Base-by-base conservation (phyloP, 1,140 invertebrate species). In the Drosophila azteca region DNA sequence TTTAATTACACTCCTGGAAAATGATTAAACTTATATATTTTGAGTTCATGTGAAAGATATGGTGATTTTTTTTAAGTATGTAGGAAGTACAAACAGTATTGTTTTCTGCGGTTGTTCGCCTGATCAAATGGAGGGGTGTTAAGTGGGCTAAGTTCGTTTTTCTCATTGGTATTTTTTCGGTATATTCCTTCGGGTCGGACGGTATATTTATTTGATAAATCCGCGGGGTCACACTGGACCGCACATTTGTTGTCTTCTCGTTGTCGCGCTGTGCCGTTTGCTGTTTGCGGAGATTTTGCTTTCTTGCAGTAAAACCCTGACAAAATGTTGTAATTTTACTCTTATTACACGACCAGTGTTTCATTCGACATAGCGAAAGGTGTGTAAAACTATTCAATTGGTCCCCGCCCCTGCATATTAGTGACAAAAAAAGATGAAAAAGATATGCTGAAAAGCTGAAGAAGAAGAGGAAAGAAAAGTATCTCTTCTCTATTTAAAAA, bases 401-500 rank as follows among this genome's bases (percentile, higher is more conserved):
- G 4, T 11, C 35, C 35, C 35, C 11, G 35, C 35, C 11, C 35
- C 50, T 52, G 65, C 55, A 44, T 66, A 82, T 81, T 74, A 64
- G 75, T 76, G 78, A 58, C 64, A 65, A 67, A 63, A 60, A 63
- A 13, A 5, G 11, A 85, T 71, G 76, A 79, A 79, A 77, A 74
- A 85, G 69, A 85, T 88, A 87, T 87, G 82, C 74, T 75, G 74
- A 85, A 85, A 77, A 62, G 68, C 73, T 58, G 68, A 58, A 50
- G 72, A 54, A 77, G 72, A 63, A 63, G 65, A 74, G 68, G 71
- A 69, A 58, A 64, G 61, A 69, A 81, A 85, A 82, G 69, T 87
- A 87, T 88, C 75, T 88, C 78, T 78, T 85, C 81, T 82, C 82
- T 85, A 85, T 87, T 87, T 87, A 82, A 88, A 82, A 87, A 88